Conservation (phyloP, 2,888 invertebrate genomes). For the Euspilapteryx auroguttella region DNA sequence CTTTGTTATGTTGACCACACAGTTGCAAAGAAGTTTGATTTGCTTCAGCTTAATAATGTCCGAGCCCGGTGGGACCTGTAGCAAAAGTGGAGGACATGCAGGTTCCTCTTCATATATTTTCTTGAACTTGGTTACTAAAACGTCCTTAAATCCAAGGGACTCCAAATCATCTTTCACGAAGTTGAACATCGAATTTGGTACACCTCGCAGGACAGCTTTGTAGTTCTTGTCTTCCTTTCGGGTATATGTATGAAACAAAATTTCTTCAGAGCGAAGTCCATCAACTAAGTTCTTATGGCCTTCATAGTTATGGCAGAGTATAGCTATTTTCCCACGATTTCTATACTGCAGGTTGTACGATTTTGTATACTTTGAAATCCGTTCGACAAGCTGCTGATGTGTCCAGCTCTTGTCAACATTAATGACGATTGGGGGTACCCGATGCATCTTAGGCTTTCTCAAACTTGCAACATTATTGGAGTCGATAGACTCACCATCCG, state of each 20-base stretch:
- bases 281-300: neutral
- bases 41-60: conserved; percentile 7
- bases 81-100: conserved; percentile 14
- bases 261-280: neutral
- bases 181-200: neutral
- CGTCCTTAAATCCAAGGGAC: neutral
- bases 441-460: too few relatives aligned
- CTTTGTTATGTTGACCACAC: conserved; percentile 7
- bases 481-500: too few relatives aligned
- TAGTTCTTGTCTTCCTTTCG: neutral
- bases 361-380: neutral
- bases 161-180: neutral
- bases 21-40: conserved; percentile 8
- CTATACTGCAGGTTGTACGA: neutral
- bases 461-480: too few relatives aligned
- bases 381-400: too few relatives aligned
- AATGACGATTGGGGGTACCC: too few relatives aligned
- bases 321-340: neutral
- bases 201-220: neutral
- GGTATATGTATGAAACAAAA: neutral
- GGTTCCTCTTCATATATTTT: conserved; percentile 12
- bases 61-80: conserved; percentile 18
- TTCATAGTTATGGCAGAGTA: neutral
- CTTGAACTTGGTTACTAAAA: neutral
- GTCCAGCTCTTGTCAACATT: too few relatives aligned